phyloP scores from a whole-genome alignment of 2,113 vertebrate genomes.

The Hippocampus barbouri region DNA sequence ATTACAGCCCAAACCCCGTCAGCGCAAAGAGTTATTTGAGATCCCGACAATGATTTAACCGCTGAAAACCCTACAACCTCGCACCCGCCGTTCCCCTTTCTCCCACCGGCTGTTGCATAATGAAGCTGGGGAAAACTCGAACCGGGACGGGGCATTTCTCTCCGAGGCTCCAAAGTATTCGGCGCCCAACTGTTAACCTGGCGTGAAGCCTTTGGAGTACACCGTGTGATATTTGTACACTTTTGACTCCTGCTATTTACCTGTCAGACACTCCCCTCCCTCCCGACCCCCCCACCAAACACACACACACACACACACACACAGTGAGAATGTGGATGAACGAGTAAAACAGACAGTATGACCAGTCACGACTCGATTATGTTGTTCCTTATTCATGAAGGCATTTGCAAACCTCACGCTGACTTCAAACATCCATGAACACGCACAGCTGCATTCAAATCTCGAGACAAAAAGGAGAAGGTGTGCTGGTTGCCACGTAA shows the following conservation, averaged over 20 bases:
- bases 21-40: neutral
- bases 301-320: slow-evolving; percentile 8
- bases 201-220: slow-evolving; percentile 35
- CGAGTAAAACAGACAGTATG: slow-evolving; percentile 15
- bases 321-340: slow-evolving; percentile 3
- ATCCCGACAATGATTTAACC: slow-evolving; percentile 11
- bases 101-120: slow-evolving; percentile 34
- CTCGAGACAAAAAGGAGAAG: slow-evolving; percentile 17
- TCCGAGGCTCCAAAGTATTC: slow-evolving; percentile 41
- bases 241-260: slow-evolving; percentile 10
- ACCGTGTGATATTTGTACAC: slow-evolving; percentile 51
- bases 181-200: slow-evolving; percentile 42
- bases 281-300: neutral
- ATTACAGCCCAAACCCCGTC: slow-evolving; percentile 16
- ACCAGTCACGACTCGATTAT: slow-evolving; percentile 22
- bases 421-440: neutral
- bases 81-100: neutral
- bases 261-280: slow-evolving; percentile 3
- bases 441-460: neutral
- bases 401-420: neutral
- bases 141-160: slow-evolving; percentile 59
- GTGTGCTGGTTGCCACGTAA: neutral
- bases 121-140: slow-evolving; percentile 40
- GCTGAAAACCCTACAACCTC: slow-evolving; percentile 8
- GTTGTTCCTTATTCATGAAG: neutral